A percentile compares a stretch with the other conserved stretches of the same genome.
These are phyloP conservation scores for Alsophila aescularia DNA, from an alignment of 2,888 invertebrate genomes.

Conservation along the genomic window DNA sequence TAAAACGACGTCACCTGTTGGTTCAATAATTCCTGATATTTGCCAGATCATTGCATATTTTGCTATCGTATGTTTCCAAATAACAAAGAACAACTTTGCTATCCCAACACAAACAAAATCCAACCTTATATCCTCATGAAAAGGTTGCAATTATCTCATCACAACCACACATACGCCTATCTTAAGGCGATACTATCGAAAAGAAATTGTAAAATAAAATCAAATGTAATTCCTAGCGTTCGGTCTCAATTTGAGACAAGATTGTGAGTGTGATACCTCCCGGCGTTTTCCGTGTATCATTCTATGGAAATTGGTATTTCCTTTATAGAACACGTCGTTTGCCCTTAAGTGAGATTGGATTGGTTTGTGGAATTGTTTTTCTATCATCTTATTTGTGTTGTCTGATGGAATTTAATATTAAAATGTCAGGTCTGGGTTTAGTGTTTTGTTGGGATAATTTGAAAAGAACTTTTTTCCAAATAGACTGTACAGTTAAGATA, in stretches of 20 bases:
- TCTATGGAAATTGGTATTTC: conserved; percentile 56
- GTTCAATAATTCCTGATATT: too few species aligned
- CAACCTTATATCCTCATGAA: conserved; percentile 12
- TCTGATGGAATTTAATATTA: conserved; percentile 23
- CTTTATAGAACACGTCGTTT: conserved; percentile 39
- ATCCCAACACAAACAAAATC: neutral
- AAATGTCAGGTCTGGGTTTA: conserved; percentile 3
- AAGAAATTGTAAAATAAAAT: conserved; percentile 81
- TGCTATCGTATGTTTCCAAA: conserved; percentile 48
- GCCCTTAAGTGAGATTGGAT: conserved; percentile 66
- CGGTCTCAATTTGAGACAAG: conserved; percentile 66
- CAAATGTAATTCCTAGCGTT: conserved; percentile 72
- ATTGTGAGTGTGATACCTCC: conserved; percentile 31
- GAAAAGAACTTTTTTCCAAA: too few species aligned
- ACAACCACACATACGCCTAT: conserved; percentile 30
- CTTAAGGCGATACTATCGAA: conserved; percentile 52
- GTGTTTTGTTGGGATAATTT: neutral
- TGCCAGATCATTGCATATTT: neutral
- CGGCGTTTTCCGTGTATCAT: conserved; percentile 24
- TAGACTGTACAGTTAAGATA: too few species aligned
- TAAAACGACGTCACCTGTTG: too few species aligned
- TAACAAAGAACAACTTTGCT: conserved; percentile 35
- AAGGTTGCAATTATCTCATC: neutral
- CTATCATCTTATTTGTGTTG: conserved; percentile 41
- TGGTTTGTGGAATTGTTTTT: conserved; percentile 44